Evolutionary conservation across 2,888 invertebrate species (phyloP), one percentile per base, ranked within the genome.

Genomic region (Himalopsyche tibetana): DNA sequence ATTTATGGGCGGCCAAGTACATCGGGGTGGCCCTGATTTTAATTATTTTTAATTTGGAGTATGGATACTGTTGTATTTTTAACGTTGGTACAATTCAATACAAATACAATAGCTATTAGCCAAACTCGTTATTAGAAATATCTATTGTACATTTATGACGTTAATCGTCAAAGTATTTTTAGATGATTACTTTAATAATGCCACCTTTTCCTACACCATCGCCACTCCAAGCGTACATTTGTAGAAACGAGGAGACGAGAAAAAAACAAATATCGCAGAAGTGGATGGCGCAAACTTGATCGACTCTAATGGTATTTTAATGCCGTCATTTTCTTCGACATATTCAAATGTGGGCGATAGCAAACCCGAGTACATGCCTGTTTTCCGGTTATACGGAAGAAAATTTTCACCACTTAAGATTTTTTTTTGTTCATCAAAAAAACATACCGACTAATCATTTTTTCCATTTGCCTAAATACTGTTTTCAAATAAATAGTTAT

Each of bases 301-400:
- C 88, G 85, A 69, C 83, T 79, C 85, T 88, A 88, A 88, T 88
- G 88, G 86, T 82, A 87, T 88, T 88, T 88, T 88, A 88, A 88
- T 88, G 88, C 85, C 84, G 80, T 82, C 88, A 87, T 86, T 87
- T 86, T 82, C 83, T 74, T 55, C 82, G 86, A 86, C 86, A 87
- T 80, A 87, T 85, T 87, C 87, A 82, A 85, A 86, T 83, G 85
- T 56, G 40, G 69, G 84, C 82, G 88, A 88, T 88, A 87, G 82
- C 86, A 82, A 63, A 9, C 79, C 55, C 55, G 55, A 82, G 38
- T 82, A 28, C 51, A 63, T 63, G 82, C 79, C 42, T 38, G 19
- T 17, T 42, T 74, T 80, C 82, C 55, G 40, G 82, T 82, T 86
- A 28, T 19, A 63, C 63, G 19, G 28, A 63, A 63, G 63, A 63